Evolutionary conservation across 2,113 vertebrate species (phyloP), one percentile per base, ranked within the genome.

Genomic region (Thunnus maccoyii): DNA sequence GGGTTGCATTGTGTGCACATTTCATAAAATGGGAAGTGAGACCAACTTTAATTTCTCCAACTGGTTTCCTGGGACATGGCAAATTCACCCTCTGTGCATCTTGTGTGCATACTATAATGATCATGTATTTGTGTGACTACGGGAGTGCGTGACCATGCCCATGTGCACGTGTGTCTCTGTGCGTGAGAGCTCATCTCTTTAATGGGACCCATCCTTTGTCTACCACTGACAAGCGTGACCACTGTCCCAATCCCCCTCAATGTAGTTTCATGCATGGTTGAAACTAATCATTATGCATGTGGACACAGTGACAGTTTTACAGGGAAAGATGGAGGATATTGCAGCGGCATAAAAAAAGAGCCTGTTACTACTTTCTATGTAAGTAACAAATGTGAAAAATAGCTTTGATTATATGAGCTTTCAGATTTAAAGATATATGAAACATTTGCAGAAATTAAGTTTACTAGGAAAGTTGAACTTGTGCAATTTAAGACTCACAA

Each of bases 201-300:
- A 90, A 86, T 87, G 78, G 83, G 79, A 88, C 58, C 85, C 88
- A 87, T 91, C 86, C 76, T 90, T 94, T 93, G 84, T 94, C 84
- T 87, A 66, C 71, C 74, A 64, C 85, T 90, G 88, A 92, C 89
- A 88, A 88, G 86, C 85, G 90, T 90, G 86, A 89, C 89, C 46
- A 76, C 81, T 72, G 88, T 89, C 87, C 88, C 84, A 86, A 64
- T 84, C 84, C 86, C 75, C 86, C 82, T 87, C 84, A 78, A 61
- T 89, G 90, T 89, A 84, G 93, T 91, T 91, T 91, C 88, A 93
- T 86, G 91, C 91, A 86, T 93, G 88, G 91, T 61, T 93, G 91
- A 67, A 92, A 66, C 87, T 90, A 85, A 91, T 93, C 83, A 92
- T 89, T 83, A 83, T 92, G 86, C 88, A 83, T 88, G 84, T 89